Percentiles rank a stretch among this genome's conserved stretches.
Conservation (phyloP, 2,888 invertebrate genomes). For the Ectemnius cavifrons region DNA sequence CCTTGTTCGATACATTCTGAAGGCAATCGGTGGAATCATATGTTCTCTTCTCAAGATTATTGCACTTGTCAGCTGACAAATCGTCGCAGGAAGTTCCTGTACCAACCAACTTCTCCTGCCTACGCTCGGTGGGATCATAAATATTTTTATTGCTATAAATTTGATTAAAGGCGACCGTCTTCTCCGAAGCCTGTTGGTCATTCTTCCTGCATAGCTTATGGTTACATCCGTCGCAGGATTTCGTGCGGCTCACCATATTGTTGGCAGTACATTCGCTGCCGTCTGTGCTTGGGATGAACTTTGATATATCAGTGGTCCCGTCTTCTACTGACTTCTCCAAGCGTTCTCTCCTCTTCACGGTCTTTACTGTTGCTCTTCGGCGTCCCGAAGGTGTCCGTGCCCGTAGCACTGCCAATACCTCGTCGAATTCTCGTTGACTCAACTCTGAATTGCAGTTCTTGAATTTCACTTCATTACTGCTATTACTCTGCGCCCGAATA, state of each 20-base stretch:
- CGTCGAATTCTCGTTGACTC: slow-evolving; percentile 76
- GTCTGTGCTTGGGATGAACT: slow-evolving; percentile 27
- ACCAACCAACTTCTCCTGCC: slow-evolving; percentile 40
- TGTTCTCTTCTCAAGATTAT: slow-evolving; percentile 35
- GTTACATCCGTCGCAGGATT: slow-evolving; percentile 49
- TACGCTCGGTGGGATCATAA: slow-evolving; percentile 39
- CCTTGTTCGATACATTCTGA: slow-evolving; percentile 76
- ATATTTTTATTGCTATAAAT: slow-evolving; percentile 52
- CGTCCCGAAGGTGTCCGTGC: slow-evolving; percentile 70
- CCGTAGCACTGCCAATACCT: slow-evolving; percentile 76
- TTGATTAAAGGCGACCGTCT: slow-evolving; percentile 28
- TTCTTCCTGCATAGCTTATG: slow-evolving; percentile 50
- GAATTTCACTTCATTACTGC: slow-evolving; percentile 59
- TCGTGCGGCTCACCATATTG: slow-evolving; percentile 33
- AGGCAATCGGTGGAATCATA: slow-evolving; percentile 40
- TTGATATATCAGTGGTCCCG: slow-evolving; percentile 15
- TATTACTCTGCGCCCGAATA: slow-evolving; percentile 46
- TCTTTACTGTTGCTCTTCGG: slow-evolving; percentile 58
- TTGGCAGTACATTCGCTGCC: slow-evolving; percentile 34
- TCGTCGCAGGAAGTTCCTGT: slow-evolving; percentile 22
- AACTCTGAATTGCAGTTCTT: slow-evolving; percentile 76
- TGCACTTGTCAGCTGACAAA: slow-evolving; percentile 27
- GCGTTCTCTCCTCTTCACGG: slow-evolving; percentile 59
- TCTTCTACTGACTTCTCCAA: slow-evolving; percentile 48
- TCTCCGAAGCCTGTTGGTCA: slow-evolving; percentile 45